phyloP scores from a whole-genome alignment of 1,140 invertebrate species.

The Sycophila sp. region DNA sequence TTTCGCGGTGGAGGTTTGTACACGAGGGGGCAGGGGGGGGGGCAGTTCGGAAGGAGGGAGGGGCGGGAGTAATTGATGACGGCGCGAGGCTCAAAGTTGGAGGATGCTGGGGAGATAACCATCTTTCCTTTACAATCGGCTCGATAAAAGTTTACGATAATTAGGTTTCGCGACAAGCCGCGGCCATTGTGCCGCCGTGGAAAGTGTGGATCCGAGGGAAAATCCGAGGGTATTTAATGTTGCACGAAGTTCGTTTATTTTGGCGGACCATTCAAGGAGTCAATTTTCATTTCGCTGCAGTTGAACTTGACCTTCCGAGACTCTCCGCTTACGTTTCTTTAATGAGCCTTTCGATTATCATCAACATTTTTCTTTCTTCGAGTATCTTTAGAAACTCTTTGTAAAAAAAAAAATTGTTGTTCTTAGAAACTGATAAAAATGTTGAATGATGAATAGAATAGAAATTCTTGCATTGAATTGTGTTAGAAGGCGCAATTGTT shows the following conservation, averaged over 20 bases:
- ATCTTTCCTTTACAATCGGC: slow-evolving; percentile 24
- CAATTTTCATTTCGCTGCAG: not conserved
- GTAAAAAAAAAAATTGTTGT: too few species aligned
- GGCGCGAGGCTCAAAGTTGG: not conserved
- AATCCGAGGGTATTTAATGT: not conserved
- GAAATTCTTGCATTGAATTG: too few species aligned
- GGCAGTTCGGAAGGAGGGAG: slow-evolving; percentile 2
- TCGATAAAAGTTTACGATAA: slow-evolving; percentile 31
- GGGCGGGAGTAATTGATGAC: slow-evolving; percentile 6
- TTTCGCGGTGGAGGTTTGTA: too few species aligned
- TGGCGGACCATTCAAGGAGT: not conserved
- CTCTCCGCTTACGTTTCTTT: too few species aligned
- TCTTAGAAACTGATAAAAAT: too few species aligned
- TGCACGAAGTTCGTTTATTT: not conserved
- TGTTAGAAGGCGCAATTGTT: too few species aligned
- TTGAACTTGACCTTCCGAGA: not conserved
- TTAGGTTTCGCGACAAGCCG: slow-evolving; percentile 5
- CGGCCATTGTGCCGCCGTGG: not conserved
- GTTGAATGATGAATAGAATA: too few species aligned
- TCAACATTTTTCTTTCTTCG: too few species aligned
- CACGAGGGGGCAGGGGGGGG: not conserved
- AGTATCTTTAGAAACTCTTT: too few species aligned
- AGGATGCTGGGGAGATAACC: not conserved
- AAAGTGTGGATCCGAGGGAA: slow-evolving; percentile 3
- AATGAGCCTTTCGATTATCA: too few species aligned